Evolutionary conservation across 2,113 vertebrate genomes (phyloP).

Genomic region (Lepus europaeus): DNA sequence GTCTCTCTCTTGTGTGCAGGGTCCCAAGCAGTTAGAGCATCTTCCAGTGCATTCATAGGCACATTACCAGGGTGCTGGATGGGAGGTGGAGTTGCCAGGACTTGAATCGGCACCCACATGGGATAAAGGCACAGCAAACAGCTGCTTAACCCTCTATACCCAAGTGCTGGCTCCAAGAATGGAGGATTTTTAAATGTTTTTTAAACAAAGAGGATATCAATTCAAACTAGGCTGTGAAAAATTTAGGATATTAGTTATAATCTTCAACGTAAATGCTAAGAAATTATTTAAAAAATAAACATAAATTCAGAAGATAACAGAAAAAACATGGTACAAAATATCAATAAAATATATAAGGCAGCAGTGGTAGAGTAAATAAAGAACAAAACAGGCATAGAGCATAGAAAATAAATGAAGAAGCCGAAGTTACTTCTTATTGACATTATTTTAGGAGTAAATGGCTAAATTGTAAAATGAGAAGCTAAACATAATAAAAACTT

Average conservation of each 20-base stretch:
- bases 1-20: too few species aligned
- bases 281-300: background rate
- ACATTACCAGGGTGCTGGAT: too few species aligned
- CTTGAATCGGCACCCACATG: too few species aligned
- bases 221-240: background rate
- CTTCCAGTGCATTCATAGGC: too few species aligned
- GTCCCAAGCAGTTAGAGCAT: too few species aligned
- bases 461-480: background rate
- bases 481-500: background rate
- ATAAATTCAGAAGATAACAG: background rate
- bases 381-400: background rate
- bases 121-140: too few species aligned
- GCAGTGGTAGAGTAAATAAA: background rate
- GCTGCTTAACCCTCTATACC: too few species aligned
- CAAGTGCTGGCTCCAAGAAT: too few species aligned
- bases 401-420: background rate
- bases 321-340: background rate
- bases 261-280: background rate
- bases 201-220: background rate
- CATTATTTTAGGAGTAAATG: background rate
- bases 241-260: background rate
- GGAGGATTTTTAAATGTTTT: too few species aligned
- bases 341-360: background rate
- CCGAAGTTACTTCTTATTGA: too few species aligned
- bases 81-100: too few species aligned